phyloP scores from a whole-genome alignment of 2,888 invertebrate species.

The Microctonus aethiopoides region DNA sequence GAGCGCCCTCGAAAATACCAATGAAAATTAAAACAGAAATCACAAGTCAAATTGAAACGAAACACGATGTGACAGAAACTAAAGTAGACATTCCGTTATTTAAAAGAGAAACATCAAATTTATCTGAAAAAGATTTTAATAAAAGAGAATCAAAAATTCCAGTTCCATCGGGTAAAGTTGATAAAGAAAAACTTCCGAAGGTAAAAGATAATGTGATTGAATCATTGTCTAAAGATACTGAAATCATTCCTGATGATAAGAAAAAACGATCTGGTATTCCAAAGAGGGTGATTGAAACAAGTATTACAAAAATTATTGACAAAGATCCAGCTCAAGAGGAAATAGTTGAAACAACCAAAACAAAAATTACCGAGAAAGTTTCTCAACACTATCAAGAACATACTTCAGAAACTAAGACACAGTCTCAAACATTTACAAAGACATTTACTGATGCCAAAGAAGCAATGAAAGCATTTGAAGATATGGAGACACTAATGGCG shows the following conservation, averaged over 20 bases:
- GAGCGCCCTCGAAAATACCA: constrained; percentile 40
- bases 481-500: constrained; percentile 36
- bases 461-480: constrained; percentile 51
- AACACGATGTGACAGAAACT: constrained; percentile 12
- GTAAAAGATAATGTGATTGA: constrained; percentile 26
- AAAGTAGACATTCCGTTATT: not conserved
- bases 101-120: constrained; percentile 34
- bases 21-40: constrained; percentile 36
- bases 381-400: constrained; percentile 52
- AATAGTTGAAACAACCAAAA: constrained; percentile 41
- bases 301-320: not conserved
- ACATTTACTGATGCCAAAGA: constrained; percentile 50
- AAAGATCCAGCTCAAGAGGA: not conserved
- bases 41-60: constrained; percentile 21
- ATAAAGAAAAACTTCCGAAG: constrained; percentile 51
- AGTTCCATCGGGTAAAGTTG: constrained; percentile 52
- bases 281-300: constrained; percentile 22
- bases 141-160: constrained; percentile 57
- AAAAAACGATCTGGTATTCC: constrained; percentile 39
- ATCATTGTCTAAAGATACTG: constrained; percentile 3
- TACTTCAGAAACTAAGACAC: constrained; percentile 51
- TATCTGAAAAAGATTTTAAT: constrained; percentile 38
- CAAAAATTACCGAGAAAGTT: constrained; percentile 52
- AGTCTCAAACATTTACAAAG: constrained; percentile 44
- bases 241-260: constrained; percentile 29